These are phyloP conservation scores for Melanostoma mellinum DNA, from an alignment of 2,888 invertebrate species.

Conservation along the genomic window DNA sequence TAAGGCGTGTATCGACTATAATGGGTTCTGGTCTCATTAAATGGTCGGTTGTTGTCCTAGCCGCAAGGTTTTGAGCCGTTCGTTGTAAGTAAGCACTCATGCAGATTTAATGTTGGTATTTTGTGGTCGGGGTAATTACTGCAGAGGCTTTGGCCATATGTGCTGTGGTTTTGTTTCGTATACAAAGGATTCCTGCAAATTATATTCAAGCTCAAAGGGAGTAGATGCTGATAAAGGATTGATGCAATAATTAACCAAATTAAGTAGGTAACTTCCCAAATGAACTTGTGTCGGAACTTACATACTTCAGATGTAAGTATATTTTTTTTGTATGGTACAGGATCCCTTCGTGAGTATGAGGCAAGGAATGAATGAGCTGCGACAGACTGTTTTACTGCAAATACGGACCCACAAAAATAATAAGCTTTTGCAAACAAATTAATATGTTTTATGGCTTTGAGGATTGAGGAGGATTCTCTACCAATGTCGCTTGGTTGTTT, in stretches of 20 bases:
- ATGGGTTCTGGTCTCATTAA: conserved; percentile 56
- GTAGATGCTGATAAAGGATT: neutral
- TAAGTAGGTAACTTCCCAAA: neutral
- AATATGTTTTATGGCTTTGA: too few species aligned
- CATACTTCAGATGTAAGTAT: too few species aligned
- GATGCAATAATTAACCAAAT: conserved; percentile 37
- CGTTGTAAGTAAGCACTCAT: conserved; percentile 6
- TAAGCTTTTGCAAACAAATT: too few species aligned
- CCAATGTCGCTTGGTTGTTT: too few species aligned
- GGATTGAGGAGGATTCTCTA: too few species aligned
- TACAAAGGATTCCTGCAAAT: neutral
- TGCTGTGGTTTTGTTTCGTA: neutral
- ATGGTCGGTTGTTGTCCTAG: conserved; percentile 37
- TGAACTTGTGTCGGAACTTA: neutral
- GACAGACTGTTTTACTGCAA: too few species aligned
- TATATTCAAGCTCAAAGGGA: conserved; percentile 1
- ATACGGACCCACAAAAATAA: too few species aligned
- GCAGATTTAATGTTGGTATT: conserved; percentile 18
- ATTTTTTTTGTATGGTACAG: too few species aligned
- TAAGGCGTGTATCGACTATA: neutral
- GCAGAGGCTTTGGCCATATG: conserved; percentile 24
- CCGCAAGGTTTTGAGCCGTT: conserved; percentile 33
- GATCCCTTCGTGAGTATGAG: too few species aligned
- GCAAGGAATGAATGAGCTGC: too few species aligned
- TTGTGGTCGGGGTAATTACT: conserved; percentile 63